phyloP scores from a whole-genome alignment of 35 echinoderm and acorn worm species.

The Acanthaster planci region DNA sequence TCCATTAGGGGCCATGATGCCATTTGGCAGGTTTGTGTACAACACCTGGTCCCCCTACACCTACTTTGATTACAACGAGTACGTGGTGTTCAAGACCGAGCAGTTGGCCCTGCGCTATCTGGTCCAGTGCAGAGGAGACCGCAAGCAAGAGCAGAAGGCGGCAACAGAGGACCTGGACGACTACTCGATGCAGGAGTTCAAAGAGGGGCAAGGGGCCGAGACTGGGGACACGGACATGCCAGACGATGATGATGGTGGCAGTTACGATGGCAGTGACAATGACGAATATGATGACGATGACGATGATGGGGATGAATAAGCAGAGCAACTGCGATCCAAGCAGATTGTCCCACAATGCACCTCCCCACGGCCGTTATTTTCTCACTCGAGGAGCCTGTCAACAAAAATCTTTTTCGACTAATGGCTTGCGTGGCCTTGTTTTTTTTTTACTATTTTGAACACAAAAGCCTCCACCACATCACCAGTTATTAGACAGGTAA shows the following conservation, averaged over 20 bases:
- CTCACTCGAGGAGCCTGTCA: too few species aligned
- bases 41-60: not conserved
- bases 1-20: slow-evolving; percentile 45
- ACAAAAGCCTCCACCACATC: too few species aligned
- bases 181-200: not conserved
- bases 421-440: too few species aligned
- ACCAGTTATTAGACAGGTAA: too few species aligned
- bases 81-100: slow-evolving; percentile 40
- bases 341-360: too few species aligned
- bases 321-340: not conserved
- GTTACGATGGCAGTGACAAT: not conserved
- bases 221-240: not conserved
- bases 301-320: not conserved
- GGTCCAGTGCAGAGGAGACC: slow-evolving; percentile 10
- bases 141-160: not conserved
- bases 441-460: too few species aligned
- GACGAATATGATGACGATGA: slow-evolving; percentile 11
- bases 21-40: slow-evolving; percentile 20
- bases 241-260: not conserved
- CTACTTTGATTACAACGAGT: slow-evolving; percentile 38
- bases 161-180: not conserved
- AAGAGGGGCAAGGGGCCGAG: not conserved
- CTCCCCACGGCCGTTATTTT: too few species aligned
- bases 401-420: too few species aligned
- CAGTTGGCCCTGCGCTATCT: slow-evolving; percentile 44